Evolutionary conservation across 2,113 vertebrate species (phyloP).

Genomic region (Petroica traversi): DNA sequence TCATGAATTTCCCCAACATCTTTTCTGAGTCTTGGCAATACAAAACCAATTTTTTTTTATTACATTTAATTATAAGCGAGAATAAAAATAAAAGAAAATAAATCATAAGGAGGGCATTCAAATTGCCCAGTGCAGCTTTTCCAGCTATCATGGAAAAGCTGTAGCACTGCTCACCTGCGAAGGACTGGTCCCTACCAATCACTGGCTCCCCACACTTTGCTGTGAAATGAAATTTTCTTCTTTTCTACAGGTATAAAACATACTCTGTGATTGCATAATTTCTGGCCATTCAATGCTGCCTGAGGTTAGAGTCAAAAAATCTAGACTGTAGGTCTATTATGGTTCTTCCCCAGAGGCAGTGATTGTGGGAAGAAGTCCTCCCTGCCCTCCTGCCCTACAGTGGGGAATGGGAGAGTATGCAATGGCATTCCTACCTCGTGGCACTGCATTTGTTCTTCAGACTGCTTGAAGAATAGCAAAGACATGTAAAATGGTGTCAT

Average conservation of each 20-base stretch:
- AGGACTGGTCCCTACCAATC: not conserved
- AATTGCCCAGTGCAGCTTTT: not conserved
- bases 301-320: not conserved
- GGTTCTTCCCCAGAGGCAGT: not conserved
- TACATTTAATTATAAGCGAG: not conserved
- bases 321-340: not conserved
- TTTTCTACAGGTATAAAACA: slow-evolving; percentile 5
- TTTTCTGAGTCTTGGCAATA: not conserved
- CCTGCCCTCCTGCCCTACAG: rapidly evolving
- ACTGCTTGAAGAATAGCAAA: not conserved
- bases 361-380: not conserved
- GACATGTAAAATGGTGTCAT: not conserved
- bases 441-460: not conserved
- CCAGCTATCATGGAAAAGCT: not conserved
- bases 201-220: not conserved
- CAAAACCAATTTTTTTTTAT: not conserved
- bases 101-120: not conserved
- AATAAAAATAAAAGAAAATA: not conserved
- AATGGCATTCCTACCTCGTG: not conserved
- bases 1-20: not conserved
- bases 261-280: not conserved
- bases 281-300: not conserved
- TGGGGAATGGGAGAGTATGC: not conserved
- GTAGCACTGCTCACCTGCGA: not conserved
- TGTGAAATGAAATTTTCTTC: slow-evolving; percentile 12